These are phyloP conservation scores for Pyrochroa serraticornis DNA, from an alignment of 2,888 invertebrate species.

Conservation along the genomic window DNA sequence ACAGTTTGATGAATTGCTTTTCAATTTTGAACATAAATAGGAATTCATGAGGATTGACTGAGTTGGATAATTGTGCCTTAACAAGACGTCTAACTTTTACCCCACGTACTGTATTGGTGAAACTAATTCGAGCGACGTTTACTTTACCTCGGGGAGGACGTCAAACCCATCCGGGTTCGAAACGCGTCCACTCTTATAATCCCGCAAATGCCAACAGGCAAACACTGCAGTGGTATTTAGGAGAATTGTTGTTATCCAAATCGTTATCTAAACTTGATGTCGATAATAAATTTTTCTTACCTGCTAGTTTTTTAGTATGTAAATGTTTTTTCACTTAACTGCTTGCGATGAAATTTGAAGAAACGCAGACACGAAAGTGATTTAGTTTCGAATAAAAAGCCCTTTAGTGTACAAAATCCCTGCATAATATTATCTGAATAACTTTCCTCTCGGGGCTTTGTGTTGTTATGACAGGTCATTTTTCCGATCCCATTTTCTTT, in stretches of 20 bases:
- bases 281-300: too few relatives aligned
- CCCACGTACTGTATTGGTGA: neutral
- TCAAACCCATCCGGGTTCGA: too few relatives aligned
- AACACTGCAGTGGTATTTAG: too few relatives aligned
- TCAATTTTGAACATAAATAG: slow-evolving; percentile 10
- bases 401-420: slow-evolving; percentile 23
- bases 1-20: slow-evolving; percentile 36
- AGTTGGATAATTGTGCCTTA: too few relatives aligned
- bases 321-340: too few relatives aligned
- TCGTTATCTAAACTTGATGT: too few relatives aligned
- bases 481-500: slow-evolving; percentile 25
- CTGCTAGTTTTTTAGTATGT: too few relatives aligned
- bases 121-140: slow-evolving; percentile 27
- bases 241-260: too few relatives aligned
- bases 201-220: too few relatives aligned
- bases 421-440: slow-evolving; percentile 24
- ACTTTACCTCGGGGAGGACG: slow-evolving; percentile 22
- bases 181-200: too few relatives aligned
- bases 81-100: too few relatives aligned
- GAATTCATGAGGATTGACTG: neutral
- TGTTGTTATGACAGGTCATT: slow-evolving; percentile 26
- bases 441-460: slow-evolving; percentile 23
- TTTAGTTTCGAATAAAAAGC: slow-evolving; percentile 25
- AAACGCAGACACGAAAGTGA: slow-evolving; percentile 1
- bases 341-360: too few relatives aligned